Conservation (phyloP, 2,888 invertebrate species). For the Rotaria magnacalcarata region DNA sequence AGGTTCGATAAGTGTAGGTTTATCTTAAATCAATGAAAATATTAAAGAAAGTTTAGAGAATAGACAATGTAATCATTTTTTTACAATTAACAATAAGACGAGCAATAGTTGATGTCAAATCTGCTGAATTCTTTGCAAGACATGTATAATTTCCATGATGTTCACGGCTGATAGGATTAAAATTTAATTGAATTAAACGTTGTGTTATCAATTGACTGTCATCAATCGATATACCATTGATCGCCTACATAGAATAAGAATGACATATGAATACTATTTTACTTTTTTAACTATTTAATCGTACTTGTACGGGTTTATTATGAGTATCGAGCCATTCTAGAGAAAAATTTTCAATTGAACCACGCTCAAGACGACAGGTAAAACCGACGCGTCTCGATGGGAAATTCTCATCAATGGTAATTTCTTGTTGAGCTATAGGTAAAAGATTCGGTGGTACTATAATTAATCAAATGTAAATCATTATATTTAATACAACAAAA, state of each 20-base stretch:
- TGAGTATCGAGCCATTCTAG: background rate
- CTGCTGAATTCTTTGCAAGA: background rate
- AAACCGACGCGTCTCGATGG: background rate
- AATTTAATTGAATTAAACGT: slow-evolving; percentile 16
- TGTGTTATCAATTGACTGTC: background rate
- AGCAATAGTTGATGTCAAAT: background rate
- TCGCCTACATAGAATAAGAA: background rate
- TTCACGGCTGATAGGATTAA: background rate
- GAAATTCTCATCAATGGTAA: background rate
- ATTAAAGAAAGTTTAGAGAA: background rate
- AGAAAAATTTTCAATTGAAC: background rate
- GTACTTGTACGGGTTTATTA: background rate
- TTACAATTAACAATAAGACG: background rate
- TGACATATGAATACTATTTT: background rate
- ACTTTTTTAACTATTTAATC: background rate
- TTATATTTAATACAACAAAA: background rate
- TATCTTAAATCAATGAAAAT: background rate
- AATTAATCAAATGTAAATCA: background rate
- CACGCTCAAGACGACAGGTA: background rate
- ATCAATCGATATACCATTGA: background rate
- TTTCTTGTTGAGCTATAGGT: background rate
- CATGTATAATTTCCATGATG: slow-evolving; percentile 33
- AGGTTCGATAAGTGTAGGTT: background rate
- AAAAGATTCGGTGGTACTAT: background rate
- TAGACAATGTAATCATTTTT: background rate